phyloP scores from a whole-genome alignment of 2,888 invertebrate species.

The Sipha maydis region DNA sequence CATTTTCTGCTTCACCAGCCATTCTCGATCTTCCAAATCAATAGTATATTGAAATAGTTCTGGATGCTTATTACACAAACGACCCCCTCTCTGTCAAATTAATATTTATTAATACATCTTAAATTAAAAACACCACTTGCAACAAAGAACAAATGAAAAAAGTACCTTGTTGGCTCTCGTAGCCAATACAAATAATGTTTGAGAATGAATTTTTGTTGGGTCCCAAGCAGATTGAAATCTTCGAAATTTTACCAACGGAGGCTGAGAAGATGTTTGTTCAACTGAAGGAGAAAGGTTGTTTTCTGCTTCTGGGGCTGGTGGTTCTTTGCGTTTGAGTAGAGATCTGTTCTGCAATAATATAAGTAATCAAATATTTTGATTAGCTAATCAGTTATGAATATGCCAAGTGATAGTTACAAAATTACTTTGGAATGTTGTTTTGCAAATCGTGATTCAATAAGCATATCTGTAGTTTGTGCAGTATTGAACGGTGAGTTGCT shows the following conservation, averaged over 20 bases:
- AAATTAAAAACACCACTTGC: neutral
- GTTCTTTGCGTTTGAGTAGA: conserved; percentile 55
- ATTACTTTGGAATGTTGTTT: conserved; percentile 60
- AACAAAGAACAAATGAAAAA: neutral
- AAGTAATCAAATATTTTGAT: neutral
- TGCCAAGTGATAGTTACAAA: neutral
- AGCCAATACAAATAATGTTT: conserved; percentile 80
- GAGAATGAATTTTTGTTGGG: conserved; percentile 76
- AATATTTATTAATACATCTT: conserved; percentile 10
- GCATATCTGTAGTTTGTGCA: conserved; percentile 57
- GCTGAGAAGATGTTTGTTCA: conserved; percentile 48
- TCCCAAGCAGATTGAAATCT: conserved; percentile 67
- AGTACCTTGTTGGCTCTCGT: conserved; percentile 65
- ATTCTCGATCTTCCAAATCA: conserved; percentile 83
- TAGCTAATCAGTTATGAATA: neutral
- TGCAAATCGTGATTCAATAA: conserved; percentile 63
- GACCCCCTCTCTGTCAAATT: conserved; percentile 71
- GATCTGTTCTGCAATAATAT: conserved; percentile 47
- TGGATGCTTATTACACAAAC: conserved; percentile 72
- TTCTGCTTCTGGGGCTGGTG: conserved; percentile 33
- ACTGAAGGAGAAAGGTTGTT: conserved; percentile 40
- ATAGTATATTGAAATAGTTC: conserved; percentile 81
- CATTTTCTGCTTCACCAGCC: conserved; percentile 80
- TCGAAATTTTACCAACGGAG: conserved; percentile 45
- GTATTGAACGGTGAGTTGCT: conserved; percentile 63